Base-by-base conservation (phyloP, 2,113 vertebrate species). In the Peromyscus maniculatus region DNA sequence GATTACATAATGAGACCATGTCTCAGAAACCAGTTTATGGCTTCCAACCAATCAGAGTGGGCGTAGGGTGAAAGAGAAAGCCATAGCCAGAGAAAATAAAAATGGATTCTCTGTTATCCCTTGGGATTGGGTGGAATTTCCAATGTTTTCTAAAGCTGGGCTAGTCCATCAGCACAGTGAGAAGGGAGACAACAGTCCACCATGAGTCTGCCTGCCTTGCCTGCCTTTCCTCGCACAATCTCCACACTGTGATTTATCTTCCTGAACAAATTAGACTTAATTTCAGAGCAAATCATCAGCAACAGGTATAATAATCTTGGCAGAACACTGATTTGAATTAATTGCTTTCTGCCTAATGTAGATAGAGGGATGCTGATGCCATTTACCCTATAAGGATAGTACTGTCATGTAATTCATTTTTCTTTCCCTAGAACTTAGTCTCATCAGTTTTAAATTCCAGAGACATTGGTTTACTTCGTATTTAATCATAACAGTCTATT, bases 241-340 rank as follows among this genome's bases (percentile, higher is more conserved):
- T 72, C 71, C 8, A 94, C 74, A 83, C 39, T 31, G 77, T 64
- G 83, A 74, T 96, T 97, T 96, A 93, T 97, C 57, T 88, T 97
- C 97, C 88, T 89, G 89, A 96, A 93, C 92, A 93, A 97, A 98
- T 97, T 83, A 97, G 74, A 94, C 94, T 95, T 97, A 87, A 97
- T 97, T 96, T 97, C 96, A 97, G 96, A 97, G 91, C 97, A 95
- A 97, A 97, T 46, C 21, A 97, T 97, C 96, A 97, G 97, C 88
- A 98, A 97, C 82, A 97, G 93, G 90, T 97, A 64, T 86, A 78
- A 88, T n/a, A 89, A 79, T 97, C 84, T 55, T 95, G 91, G 97
- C 94, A 94, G 95, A 89, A 96, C 92, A 96, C 97, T 91, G 79
- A 93, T 94, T 98, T 91, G 97, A 98, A 98, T 97, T 95, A 97